Evolutionary conservation across 2,888 invertebrate species (phyloP).

Genomic region (Rhaphigaster nebulosa): DNA sequence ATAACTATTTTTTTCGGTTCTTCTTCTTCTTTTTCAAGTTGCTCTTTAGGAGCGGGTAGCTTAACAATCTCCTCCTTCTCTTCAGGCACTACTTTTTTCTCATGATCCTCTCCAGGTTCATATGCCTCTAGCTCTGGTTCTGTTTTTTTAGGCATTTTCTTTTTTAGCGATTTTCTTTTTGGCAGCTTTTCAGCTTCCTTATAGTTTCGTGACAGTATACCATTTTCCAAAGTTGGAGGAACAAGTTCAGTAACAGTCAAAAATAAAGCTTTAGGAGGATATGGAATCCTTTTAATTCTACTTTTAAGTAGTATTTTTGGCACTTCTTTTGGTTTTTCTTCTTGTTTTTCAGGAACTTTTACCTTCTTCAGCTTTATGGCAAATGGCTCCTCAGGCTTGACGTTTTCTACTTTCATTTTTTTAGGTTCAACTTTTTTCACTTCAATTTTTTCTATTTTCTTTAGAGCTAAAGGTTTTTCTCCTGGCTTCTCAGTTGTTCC

Average conservation of each 20-base stretch:
- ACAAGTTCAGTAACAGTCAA: slow-evolving; percentile 64
- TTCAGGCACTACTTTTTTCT: slow-evolving; percentile 62
- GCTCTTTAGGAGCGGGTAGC: slow-evolving; percentile 56
- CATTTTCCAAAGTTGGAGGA: slow-evolving; percentile 68
- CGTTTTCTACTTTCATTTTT: slow-evolving; percentile 63
- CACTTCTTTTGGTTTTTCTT: slow-evolving; percentile 59
- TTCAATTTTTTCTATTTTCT: slow-evolving; percentile 64
- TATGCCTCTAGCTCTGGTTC: slow-evolving; percentile 67
- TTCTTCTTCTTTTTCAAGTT: slow-evolving; percentile 63
- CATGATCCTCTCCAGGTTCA: slow-evolving; percentile 59
- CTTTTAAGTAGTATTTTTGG: slow-evolving; percentile 66
- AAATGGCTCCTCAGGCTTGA: slow-evolving; percentile 64
- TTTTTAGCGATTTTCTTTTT: slow-evolving; percentile 69
- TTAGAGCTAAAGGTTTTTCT: slow-evolving; percentile 1
- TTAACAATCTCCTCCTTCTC: slow-evolving; percentile 66
- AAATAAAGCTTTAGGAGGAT: slow-evolving; percentile 65
- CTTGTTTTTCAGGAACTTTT: slow-evolving; percentile 62
- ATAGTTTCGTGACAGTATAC: slow-evolving; percentile 71
- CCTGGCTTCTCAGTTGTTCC: slow-evolving; percentile 55
- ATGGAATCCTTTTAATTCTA: slow-evolving; percentile 64
- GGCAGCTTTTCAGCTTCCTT: slow-evolving; percentile 71
- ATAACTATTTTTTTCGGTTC: slow-evolving; percentile 65
- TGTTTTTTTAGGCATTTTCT: slow-evolving; percentile 69
- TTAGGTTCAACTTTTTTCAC: slow-evolving; percentile 65
- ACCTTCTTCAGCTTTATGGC: slow-evolving; percentile 65